Conservation (phyloP, 2,113 vertebrate species). For the Heterotis niloticus region DNA sequence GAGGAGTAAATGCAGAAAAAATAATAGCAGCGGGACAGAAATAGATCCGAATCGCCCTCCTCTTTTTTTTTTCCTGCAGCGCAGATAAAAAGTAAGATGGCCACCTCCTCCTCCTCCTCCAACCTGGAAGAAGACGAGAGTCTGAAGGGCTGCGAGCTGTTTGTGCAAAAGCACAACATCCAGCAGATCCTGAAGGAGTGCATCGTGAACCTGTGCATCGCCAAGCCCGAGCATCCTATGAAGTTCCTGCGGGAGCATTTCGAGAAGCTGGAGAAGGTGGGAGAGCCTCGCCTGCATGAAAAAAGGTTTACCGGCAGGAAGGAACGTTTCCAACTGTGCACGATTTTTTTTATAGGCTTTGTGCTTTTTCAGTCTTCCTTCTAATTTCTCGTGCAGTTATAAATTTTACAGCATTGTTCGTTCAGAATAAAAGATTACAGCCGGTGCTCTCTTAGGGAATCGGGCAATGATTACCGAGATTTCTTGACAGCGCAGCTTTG, state of each 20-base stretch:
- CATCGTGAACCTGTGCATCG: slow-evolving; percentile 90
- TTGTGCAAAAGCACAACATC: slow-evolving; percentile 90
- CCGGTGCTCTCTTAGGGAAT: no score
- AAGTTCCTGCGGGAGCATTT: slow-evolving; percentile 94
- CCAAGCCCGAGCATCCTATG: slow-evolving; percentile 91
- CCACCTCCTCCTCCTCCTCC: slow-evolving; percentile 76
- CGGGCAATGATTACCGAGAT: no score
- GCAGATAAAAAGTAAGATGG: slow-evolving; percentile 77
- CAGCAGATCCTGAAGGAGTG: slow-evolving; percentile 95
- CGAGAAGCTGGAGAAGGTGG: slow-evolving; percentile 94
- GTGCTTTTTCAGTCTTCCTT: background rate
- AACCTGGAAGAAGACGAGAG: slow-evolving; percentile 87
- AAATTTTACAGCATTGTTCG: background rate
- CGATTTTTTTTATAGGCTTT: no score
- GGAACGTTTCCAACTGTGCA: no score
- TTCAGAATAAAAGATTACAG: background rate
- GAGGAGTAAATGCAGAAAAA: background rate
- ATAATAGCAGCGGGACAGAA: background rate
- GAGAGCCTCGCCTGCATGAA: slow-evolving; percentile 45
- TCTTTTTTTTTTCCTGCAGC: slow-evolving; percentile 32
- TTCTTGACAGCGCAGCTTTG: no score
- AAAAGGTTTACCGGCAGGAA: no score
- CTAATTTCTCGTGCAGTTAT: background rate
- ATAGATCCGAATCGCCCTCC: background rate
- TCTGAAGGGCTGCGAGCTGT: slow-evolving; percentile 88